phyloP scores from a whole-genome alignment of 2,888 invertebrate genomes.

The Panopea generosa region DNA sequence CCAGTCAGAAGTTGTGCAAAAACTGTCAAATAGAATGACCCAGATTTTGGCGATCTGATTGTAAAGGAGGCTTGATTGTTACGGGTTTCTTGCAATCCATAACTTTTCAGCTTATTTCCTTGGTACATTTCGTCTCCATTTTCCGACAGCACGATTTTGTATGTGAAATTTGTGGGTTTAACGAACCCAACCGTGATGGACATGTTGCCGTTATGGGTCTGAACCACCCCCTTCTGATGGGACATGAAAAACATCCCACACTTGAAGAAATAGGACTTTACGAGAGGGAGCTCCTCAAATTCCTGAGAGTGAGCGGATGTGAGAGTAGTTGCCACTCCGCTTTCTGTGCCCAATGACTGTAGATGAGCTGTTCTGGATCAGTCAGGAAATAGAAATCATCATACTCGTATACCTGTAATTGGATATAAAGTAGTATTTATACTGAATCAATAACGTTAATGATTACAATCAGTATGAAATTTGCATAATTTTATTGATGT shows the following conservation, averaged over 20 bases:
- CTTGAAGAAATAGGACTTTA: constrained; percentile 85
- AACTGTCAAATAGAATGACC: constrained; percentile 84
- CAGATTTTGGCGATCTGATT: constrained; percentile 80
- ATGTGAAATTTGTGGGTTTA: constrained; percentile 85
- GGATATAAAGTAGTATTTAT: no score
- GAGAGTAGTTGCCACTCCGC: constrained; percentile 83
- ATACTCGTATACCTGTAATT: constrained; percentile 92
- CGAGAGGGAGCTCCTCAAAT: constrained; percentile 85
- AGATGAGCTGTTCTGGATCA: constrained; percentile 91
- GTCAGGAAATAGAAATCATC: constrained; percentile 99
- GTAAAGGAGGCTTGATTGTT: constrained; percentile 83
- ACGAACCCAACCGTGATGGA: constrained; percentile 83
- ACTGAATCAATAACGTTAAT: no score
- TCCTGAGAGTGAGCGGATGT: constrained; percentile 78
- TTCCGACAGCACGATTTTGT: constrained; percentile 82
- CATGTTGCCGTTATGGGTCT: constrained; percentile 82
- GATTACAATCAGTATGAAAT: no score
- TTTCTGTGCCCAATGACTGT: constrained; percentile 85
- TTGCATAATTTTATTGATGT: no score
- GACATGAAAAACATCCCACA: constrained; percentile 83
- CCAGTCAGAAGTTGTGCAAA: constrained; percentile 84
- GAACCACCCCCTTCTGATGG: constrained; percentile 82
- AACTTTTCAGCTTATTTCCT: constrained; percentile 83
- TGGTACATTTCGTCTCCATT: constrained; percentile 81
- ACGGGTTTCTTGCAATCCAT: constrained; percentile 83